Base-by-base conservation (phyloP, 2,888 invertebrate species). In the Busseola fusca region DNA sequence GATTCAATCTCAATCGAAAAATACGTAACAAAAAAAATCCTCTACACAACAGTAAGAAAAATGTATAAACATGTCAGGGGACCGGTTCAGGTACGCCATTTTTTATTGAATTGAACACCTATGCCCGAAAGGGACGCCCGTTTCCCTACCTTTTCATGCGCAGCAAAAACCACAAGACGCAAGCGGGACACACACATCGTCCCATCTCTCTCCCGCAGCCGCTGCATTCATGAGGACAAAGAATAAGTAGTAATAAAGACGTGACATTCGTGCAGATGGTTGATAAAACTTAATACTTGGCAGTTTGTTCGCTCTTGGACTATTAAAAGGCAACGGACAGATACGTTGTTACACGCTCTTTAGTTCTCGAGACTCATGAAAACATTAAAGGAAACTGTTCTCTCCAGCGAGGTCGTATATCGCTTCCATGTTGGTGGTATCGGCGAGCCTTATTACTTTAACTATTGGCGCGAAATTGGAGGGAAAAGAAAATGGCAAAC, bases 211-310 rank as follows among this genome's bases (percentile, higher is more conserved):
- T 88, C 85, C 81, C 82, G 58, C 86, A 72, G 79, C 87, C 90
- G 87, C 88, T 93, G 94, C 94, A 94, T 94, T 93, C 93, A 92
- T 88, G 90, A 91, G 92, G 93, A 93, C 95, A 95, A 95, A 94
- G 95, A 94, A 93, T 95, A 95, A 93, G 93, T 92, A 93, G 93
- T 93, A 94, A 94, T 95, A 94, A 92, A 95, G 94, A 95, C 95
- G 95, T 95, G 95, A 95, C 94, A 94, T 90, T 93, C 92, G 91
- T 95, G 93, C 94, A 95, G 94, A 95, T 95, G 94, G 91, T 93
- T 93, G 93, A 94, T 95, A 95, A 95, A 94, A 93, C 91, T 93
- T 93, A 93, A 94, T 94, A 93, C 93, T 92, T 92, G 90, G 89
- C 91, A 93, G 93, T 93, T 94, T 93, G 92, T 94, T 91, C 92